Evolutionary conservation across 2,797 vertebrate species (phyloP), one percentile per base, ranked within the genome.

Genomic region (Neoniphon sammara): DNA sequence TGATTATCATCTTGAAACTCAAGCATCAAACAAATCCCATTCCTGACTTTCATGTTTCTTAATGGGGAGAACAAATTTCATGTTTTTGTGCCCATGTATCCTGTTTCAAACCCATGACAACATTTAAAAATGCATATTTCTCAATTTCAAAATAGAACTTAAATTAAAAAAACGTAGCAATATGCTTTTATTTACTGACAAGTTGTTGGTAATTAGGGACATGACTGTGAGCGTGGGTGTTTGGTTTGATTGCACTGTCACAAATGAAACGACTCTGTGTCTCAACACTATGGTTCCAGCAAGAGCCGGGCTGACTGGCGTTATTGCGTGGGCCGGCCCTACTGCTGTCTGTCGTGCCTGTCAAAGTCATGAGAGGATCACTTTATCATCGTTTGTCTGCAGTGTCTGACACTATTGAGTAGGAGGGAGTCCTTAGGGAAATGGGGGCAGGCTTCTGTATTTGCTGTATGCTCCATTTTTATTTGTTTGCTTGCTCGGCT

Each of bases 331-430:
- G 94, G 95, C 91, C 91, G n/a, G 80, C 80, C 85, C 87, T 92
- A 93, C 94, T 90, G 94, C 94, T 94, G 96, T 96, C 96, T 95
- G 92, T 93, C 94, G 92, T 92, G 93, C 94, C 95, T 94, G 95
- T 94, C 95, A 91, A 91, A 93, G 85, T 93, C 94, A 94, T 91
- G 91, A 93, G 92, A 94, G 94, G 92, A 96, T 95, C 96, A 97
- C 97, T 99, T 98, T 98, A 98, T 99, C 98, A 98, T 98, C 96
- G 93, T 99, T 97, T 98, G 97, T 98, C 97, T 97, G 96, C 90
- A 5, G 70, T 86, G 93, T 93, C 86, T 94, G 95, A 95, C 91
- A 88, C 93, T 88, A 93, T 94, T 95, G 93, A 95, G 94, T 95
- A 85, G 94, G 92, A 91, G 92, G 90, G 89, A 93, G 94, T 94